Base-by-base conservation (phyloP, 1,140 invertebrate species). In the Lepeophtheirus salmonis region DNA sequence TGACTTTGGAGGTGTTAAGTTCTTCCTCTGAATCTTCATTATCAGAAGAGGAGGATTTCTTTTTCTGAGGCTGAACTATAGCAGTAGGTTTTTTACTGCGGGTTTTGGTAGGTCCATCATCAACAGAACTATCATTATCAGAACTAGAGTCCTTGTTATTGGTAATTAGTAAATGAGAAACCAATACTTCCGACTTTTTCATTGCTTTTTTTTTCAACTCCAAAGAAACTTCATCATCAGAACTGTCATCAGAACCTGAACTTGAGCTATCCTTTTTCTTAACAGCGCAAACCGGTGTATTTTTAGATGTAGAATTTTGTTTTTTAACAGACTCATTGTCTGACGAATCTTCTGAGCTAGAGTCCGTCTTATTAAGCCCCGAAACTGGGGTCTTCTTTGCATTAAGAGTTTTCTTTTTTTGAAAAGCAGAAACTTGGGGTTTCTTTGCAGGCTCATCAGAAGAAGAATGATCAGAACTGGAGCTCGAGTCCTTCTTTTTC, bases 401-500 rank as follows among this genome's bases (percentile, higher is more conserved):
- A n/a, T n/a, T n/a, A n/a, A n/a, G n/a, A n/a, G n/a, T n/a, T n/a
- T n/a, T n/a, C n/a, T 54, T 20, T 20, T 54, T 54, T 20, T 20
- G 17, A 2, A 23, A 20, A 20, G 18, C 52, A 24, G 22, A 50
- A 25, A 25, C 55, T 2, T 3, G 55, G 25, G 23, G 26, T 25
- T 57, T 57, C 16, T 57, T 50, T 17, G 26, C 26, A 41, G 3
- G 17, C 21, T 54, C 52, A 20, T 54, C 52, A 14, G n/a, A 14
- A 2, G 52, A 54, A 20, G 14, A 16, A n/a, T n/a, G n/a, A 20
- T 24, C 23, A 1, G 20, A 20, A 3, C 23, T 24, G 1, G 52
- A 54, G 17, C 52, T 54, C 17, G 52, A 54, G 6, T 41, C 30
- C n/a, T 57, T 23, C 13, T 24, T 23, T 41, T 57, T 41, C 16